Evolutionary conservation across 2,113 vertebrate genomes (phyloP).

Genomic region (Vicugna pacos): DNA sequence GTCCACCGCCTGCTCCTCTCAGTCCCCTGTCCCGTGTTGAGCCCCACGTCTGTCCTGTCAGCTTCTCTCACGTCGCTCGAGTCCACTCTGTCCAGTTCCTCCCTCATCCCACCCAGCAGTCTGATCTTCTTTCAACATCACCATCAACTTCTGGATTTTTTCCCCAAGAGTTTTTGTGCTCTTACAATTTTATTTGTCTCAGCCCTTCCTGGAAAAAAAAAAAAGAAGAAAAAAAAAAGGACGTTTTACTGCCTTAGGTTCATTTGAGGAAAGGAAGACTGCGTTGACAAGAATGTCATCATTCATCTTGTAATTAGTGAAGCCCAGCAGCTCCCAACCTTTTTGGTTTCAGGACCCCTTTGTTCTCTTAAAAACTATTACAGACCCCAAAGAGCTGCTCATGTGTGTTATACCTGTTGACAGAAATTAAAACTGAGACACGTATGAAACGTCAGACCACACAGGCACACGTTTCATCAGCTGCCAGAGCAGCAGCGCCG

Average conservation of each 20-base stretch:
- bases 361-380: not conserved
- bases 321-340: not conserved
- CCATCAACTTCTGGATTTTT: not conserved
- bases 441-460: not conserved
- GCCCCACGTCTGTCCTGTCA: not conserved
- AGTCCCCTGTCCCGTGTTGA: accelerated
- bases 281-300: too few species aligned
- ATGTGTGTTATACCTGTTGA: not conserved
- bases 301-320: not conserved
- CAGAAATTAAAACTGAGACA: not conserved
- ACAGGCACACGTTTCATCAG: not conserved
- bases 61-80: not conserved
- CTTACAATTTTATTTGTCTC: not conserved
- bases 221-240: not conserved
- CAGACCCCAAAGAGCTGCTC: not conserved
- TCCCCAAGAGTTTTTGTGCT: not conserved
- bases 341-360: not conserved
- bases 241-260: not conserved
- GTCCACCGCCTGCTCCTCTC: too few species aligned
- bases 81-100: not conserved
- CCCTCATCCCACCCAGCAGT: not conserved
- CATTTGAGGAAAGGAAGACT: not conserved
- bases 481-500: not conserved
- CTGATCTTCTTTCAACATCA: not conserved
- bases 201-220: not conserved